phyloP scores from a whole-genome alignment of 2,888 invertebrate species.

The Anagyrus pseudococci region DNA sequence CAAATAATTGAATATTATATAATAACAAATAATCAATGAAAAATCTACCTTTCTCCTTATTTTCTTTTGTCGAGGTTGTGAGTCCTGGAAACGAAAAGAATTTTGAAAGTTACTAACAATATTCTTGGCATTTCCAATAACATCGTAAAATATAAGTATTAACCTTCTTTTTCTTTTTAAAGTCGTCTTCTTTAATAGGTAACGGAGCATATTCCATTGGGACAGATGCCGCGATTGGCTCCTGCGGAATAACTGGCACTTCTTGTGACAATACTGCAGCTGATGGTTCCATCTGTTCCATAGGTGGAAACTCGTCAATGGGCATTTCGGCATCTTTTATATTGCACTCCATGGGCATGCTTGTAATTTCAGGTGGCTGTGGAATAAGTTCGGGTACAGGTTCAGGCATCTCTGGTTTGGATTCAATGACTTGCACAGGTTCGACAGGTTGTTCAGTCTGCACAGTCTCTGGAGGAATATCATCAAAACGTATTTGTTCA shows the following conservation, averaged over 20 bases:
- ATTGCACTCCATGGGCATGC: not conserved
- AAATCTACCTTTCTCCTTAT: slow-evolving; percentile 33
- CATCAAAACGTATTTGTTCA: slow-evolving; percentile 62
- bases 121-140: too few relatives aligned
- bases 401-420: slow-evolving; percentile 9
- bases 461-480: slow-evolving; percentile 47
- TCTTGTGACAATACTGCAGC: slow-evolving; percentile 15
- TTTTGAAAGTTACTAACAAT: slow-evolving; percentile 27
- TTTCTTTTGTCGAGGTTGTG: slow-evolving; percentile 36
- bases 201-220: slow-evolving; percentile 24
- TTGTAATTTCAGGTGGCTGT: not conserved
- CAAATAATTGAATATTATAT: too few relatives aligned
- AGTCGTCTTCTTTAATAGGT: slow-evolving; percentile 35
- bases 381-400: not conserved
- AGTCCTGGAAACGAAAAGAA: slow-evolving; percentile 20
- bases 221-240: slow-evolving; percentile 9
- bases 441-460: slow-evolving; percentile 1
- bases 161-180: slow-evolving; percentile 41
- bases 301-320: slow-evolving; percentile 18
- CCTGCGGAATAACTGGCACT: slow-evolving; percentile 3
- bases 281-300: slow-evolving; percentile 18
- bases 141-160: too few relatives aligned
- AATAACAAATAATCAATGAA: too few relatives aligned
- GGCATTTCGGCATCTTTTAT: slow-evolving; percentile 20
- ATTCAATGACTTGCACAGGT: slow-evolving; percentile 5